Evolutionary conservation across 2,113 vertebrate genomes (phyloP), one percentile per base, ranked within the genome.

Genomic region (Cromileptes altivelis): DNA sequence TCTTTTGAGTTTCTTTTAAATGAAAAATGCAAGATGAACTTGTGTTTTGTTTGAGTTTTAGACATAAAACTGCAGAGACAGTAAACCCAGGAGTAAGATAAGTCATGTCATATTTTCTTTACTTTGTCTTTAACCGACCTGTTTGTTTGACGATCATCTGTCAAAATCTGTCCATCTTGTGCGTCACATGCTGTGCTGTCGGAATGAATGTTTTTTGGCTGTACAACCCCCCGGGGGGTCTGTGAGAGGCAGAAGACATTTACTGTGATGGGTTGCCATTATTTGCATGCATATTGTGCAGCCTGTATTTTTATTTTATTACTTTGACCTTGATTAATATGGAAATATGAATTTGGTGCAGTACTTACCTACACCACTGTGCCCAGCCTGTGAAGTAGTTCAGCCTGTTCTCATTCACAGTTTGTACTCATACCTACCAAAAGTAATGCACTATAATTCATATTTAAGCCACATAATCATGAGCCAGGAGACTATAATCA

Each of bases 291-390:
- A 74, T 21, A 52, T 17, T 68, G 52, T 15, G 72, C 9, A 70
- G 56, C 63, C 45, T 52, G 30, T 40, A 58, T 79, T 84, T 81
- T 67, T 42, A 42, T 69, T 82, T 68, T 63, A 86, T 86, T 69
- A 81, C 72, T 86, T 75, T 68, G 65, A 81, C 71, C 69, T 64
- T 76, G 67, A 42, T 68, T 55, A 23, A 64, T 58, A 80, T 73
- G 61, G 62, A 76, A 68, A 74, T 71, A 56, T 63, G n/a, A 81
- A 58, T 58, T 64, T 25, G 30, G 49, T 53, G 73, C 33, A 47
- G 23, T 8, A 18, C 37, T 58, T 42, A 21, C 72, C 30, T 78
- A 19, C 49, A 33, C 49, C 42, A 17, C 37, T 37, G 55, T 23
- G 3, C 50, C 27, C 25, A 33, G 50, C 25, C 23, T 63, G 53